A percentile compares a stretch with the other conserved stretches of the same genome.
Evolutionary conservation across 2,888 invertebrate genomes (phyloP).

Genomic region (Cacoxenus indagator): DNA sequence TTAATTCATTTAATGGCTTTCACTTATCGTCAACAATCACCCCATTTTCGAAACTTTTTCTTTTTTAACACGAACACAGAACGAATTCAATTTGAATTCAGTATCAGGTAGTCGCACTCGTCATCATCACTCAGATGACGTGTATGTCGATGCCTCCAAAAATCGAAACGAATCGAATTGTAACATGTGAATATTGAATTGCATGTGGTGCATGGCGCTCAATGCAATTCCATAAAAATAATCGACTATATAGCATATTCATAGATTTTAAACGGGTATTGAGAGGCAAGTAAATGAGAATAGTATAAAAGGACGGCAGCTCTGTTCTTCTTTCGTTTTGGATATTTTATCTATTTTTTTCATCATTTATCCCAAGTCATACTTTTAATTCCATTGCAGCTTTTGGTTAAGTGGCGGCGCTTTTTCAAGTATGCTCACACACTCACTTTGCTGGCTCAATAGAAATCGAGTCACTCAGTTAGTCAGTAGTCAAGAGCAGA

Average conservation of each 20-base stretch:
- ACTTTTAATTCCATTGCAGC: constrained; percentile 22
- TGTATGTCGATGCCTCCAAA: no score
- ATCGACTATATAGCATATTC: no score
- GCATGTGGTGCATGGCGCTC: background rate
- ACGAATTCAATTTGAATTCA: background rate
- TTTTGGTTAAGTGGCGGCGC: constrained; percentile 27
- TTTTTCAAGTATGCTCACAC: constrained; percentile 17
- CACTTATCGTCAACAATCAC: constrained; percentile 6
- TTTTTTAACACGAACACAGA: background rate
- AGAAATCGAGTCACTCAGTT: background rate
- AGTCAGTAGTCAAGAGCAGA: background rate
- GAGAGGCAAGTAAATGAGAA: background rate
- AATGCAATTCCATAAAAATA: no score
- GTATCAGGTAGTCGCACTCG: background rate
- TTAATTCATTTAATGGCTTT: constrained; percentile 61
- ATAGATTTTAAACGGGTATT: background rate
- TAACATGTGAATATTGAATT: background rate
- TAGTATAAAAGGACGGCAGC: background rate
- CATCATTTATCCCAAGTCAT: background rate
- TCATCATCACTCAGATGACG: background rate
- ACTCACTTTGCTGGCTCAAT: background rate
- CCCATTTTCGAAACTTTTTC: background rate
- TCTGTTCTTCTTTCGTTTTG: background rate
- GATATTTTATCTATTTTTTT: constrained; percentile 1
- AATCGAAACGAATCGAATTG: background rate